Conservation (phyloP, 2,113 vertebrate species). For the Bucco capensis region DNA sequence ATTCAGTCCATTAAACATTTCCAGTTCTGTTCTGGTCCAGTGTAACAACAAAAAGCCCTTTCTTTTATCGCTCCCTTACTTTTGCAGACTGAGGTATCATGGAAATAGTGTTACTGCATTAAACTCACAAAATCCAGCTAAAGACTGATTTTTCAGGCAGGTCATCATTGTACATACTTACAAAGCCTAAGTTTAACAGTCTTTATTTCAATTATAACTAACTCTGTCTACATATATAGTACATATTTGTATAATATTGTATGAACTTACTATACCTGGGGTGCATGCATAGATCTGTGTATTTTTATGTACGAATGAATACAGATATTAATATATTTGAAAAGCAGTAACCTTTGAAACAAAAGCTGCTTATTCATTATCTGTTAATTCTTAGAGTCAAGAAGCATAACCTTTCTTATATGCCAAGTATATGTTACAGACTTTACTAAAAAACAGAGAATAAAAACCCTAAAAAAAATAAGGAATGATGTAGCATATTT, state of each 20-base stretch:
- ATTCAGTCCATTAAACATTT: background rate
- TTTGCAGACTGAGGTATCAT: background rate
- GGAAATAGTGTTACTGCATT: background rate
- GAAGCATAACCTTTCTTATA: background rate
- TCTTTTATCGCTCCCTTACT: background rate
- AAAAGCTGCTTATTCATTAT: background rate
- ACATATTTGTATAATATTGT: too few species aligned
- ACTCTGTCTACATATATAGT: background rate
- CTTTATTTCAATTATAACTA: background rate
- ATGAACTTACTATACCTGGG: background rate
- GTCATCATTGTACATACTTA: background rate
- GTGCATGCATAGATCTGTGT: accelerated
- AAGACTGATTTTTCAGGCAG: background rate
- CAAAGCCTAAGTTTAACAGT: background rate
- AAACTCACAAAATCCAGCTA: background rate
- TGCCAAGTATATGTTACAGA: background rate
- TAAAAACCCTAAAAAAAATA: background rate
- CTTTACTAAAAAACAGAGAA: background rate
- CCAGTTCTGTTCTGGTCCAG: background rate
- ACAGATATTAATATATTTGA: background rate
- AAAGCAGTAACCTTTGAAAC: background rate
- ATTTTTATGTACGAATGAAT: background rate
- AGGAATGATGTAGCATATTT: background rate
- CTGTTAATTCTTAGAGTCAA: background rate
- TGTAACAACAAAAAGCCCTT: background rate